Base-by-base conservation (phyloP, 53 echinoderm and acorn worm species). In the Glandiceps talaboti region DNA sequence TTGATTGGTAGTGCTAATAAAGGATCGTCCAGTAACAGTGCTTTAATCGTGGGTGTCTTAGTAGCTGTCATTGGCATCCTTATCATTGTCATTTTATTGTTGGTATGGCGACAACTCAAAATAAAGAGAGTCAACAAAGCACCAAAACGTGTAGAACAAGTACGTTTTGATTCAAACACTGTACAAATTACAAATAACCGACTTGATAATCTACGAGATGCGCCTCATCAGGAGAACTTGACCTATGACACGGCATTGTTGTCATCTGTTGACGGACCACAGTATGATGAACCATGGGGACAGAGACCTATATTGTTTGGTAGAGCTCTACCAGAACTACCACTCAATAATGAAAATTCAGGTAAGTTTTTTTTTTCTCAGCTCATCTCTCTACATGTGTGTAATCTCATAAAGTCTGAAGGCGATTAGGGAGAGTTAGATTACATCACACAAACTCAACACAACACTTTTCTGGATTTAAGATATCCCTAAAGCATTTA, bases 41-140 rank as follows among this genome's bases (percentile, higher is more conserved):
- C 88, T 33, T 84, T 88, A 30, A 79, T 90, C 30, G 83, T 88
- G n/a, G 85, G 86, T 14, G 20, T 45, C 64, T 80, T 99, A 14
- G 87, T 91, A 0, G 87, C 82, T 73, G 80, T 45, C 20, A 45
- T 99, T 76, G 86, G 93, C 30, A 84, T 94, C 30, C 85, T 90
- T 31, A 80, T 89, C 1, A 88, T 94, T 29, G 80, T 94, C 81
- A 30, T 94, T 75, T 91, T 91, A 29, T 89, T 89, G 1, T 82
- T 99, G 81, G 85, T 86, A 30, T 45, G 64, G 64, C 64, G 64
- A 45, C 64, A 45, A 20, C 6, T 12, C 6, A 45, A 20, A 20
- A 45, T 45, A 6, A 45, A 45, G 20, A 6, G 20, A 45, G 6
- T 20, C 64, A 45, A 45, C 64, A 6, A 45, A 20, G 6, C 64